phyloP scores from a whole-genome alignment of 1,140 invertebrate species.

The Micrasema minimum region DNA sequence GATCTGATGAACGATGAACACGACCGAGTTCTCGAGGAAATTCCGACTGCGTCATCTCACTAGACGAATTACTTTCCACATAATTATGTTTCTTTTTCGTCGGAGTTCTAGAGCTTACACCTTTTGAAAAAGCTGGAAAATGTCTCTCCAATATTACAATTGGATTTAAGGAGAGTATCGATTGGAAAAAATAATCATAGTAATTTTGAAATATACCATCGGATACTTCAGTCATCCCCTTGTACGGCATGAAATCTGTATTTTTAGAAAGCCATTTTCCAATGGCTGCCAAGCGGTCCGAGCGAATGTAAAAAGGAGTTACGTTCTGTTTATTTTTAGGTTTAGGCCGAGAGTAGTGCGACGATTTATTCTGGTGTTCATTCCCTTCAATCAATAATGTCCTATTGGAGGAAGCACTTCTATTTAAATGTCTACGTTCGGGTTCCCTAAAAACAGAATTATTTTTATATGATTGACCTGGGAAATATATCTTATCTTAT shows the following conservation, averaged over 20 bases:
- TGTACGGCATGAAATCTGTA: slow-evolving; percentile 35
- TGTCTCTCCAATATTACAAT: slow-evolving; percentile 17
- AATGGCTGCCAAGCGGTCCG: slow-evolving; percentile 16
- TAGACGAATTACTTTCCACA: background rate
- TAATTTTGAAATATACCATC: slow-evolving; percentile 36
- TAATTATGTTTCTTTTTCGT: background rate
- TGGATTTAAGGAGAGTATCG: slow-evolving; percentile 30
- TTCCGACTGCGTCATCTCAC: slow-evolving; percentile 36
- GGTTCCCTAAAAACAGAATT: no score
- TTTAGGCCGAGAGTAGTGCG: background rate
- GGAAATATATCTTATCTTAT: no score
- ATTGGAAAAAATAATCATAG: slow-evolving; percentile 29
- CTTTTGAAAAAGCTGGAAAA: background rate
- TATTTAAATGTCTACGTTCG: no score
- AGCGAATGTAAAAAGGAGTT: slow-evolving; percentile 13
- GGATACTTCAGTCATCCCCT: slow-evolving; percentile 21
- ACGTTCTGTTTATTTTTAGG: background rate
- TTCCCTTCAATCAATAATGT: slow-evolving; percentile 16
- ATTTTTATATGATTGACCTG: no score
- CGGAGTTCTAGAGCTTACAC: background rate
- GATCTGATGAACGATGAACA: no score
- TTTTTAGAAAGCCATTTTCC: slow-evolving; percentile 23
- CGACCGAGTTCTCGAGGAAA: slow-evolving; percentile 30
- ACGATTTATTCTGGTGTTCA: background rate
- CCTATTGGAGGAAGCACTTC: background rate